Base-by-base conservation (phyloP, 2,888 invertebrate species). In the Aphidius colemani region DNA sequence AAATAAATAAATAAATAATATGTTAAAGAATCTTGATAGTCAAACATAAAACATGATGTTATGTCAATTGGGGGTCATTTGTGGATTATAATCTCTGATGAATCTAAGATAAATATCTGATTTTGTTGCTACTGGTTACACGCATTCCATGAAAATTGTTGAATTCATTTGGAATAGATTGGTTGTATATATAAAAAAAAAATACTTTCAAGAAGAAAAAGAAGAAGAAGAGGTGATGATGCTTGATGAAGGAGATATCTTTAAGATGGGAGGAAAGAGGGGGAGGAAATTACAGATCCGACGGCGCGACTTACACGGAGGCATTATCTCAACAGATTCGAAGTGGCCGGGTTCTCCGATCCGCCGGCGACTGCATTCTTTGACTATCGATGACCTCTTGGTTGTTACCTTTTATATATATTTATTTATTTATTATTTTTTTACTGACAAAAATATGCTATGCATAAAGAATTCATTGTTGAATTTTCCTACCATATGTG, bases 281-380 rank as follows among this genome's bases (percentile, higher is more conserved):
- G 43, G 49, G 39, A 3, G 51, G 3, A 44, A 40, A 56, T 53
- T 44, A 40, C 51, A 43, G 61, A 62, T 57, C 62, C 65, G 65
- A 61, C 62, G 61, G 58, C 58, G 48, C 30, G 18, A 18, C 13
- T 1, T 18, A 30, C 30, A 30, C 30, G 57, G 46, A 39, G 43
- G 57, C 30, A 48, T 57, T 57, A 57, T 57, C 48, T 57, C 46
- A 46, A 56, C 13, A 39, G 55, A 46, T 51, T 58, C 53, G n/a
- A 61, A 63, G 65, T 56, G 58, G 46, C 56, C 45, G 49, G 48
- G 61, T 48, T 57, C 56, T 48, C 58, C 53, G 67, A 67, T 68
- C 61, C 66, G 68, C 68, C 66, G 65, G 63, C 69, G 63, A 71
- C 71, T 66, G 66, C 71, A 72, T 72, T 71, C 72, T 70, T 65